Percentiles rank a stretch among this genome's conserved stretches.
Conservation (phyloP, 92 coral and sea anemone species). For the Porites cylindrica region DNA sequence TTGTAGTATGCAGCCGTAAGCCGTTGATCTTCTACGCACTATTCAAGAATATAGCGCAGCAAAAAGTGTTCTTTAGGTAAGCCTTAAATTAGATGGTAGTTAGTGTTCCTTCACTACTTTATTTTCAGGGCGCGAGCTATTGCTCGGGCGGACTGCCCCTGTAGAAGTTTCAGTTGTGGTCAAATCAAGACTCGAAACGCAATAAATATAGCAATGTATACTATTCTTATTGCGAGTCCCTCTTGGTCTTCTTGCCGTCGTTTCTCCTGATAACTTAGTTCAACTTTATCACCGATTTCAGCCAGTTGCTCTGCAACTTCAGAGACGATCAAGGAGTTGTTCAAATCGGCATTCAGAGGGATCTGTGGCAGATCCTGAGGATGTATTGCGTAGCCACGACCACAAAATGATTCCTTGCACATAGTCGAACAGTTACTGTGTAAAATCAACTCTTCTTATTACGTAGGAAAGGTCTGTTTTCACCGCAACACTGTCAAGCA, state of each 20-base stretch:
- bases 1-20: conserved; percentile 12
- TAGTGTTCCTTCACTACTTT: conserved; percentile 29
- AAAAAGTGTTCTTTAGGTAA: neutral
- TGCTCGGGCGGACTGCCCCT: neutral
- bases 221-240: conserved; percentile 67
- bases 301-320: conserved; percentile 89
- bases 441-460: neutral
- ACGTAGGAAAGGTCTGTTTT: neutral
- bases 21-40: conserved; percentile 16
- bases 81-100: conserved; percentile 42
- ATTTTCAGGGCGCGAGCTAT: conserved; percentile 5
- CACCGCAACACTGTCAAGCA: neutral
- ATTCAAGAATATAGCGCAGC: conserved; percentile 11
- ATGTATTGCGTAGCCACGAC: conserved; percentile 16
- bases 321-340: conserved; percentile 68
- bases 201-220: conserved; percentile 80
- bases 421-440: conserved; percentile 19
- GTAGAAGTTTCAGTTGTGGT: conserved; percentile 10
- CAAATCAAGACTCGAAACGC: conserved; percentile 72
- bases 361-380: conserved; percentile 33
- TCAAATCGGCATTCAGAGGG: conserved; percentile 58
- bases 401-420: conserved; percentile 75
- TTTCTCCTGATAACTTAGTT: conserved; percentile 73
- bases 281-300: conserved; percentile 87
- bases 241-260: conserved; percentile 65